Conservation (phyloP, 1,140 invertebrate genomes). For the Drosophila rhopaloa region DNA sequence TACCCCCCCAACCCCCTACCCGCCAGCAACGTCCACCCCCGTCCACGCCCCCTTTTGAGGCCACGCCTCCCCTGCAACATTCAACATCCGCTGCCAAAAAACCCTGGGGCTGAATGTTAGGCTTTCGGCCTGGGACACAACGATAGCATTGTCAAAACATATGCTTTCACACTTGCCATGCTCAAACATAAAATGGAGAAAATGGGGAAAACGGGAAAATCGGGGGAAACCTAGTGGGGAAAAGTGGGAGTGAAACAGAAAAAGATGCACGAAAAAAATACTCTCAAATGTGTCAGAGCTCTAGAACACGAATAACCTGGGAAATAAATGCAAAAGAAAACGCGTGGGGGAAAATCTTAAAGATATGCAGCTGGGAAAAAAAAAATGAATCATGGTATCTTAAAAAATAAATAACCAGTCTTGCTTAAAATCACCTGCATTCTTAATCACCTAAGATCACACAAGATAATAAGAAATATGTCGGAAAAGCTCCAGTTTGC, state of each 20-base stretch:
- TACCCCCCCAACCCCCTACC: neutral
- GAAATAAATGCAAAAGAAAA: neutral
- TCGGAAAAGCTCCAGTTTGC: too few species aligned
- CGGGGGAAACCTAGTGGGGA: neutral
- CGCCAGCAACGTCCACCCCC: neutral
- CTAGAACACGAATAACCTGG: neutral
- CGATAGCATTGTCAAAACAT: constrained; percentile 74
- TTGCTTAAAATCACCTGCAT: too few species aligned
- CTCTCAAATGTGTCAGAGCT: constrained; percentile 6
- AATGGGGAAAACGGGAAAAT: constrained; percentile 1
- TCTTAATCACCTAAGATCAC: neutral
- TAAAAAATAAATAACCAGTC: too few species aligned
- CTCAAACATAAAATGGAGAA: constrained; percentile 34
- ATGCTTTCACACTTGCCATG: constrained; percentile 76
- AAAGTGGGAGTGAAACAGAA: neutral
- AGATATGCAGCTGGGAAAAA: neutral
- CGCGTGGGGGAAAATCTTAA: neutral
- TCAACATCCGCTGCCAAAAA: constrained; percentile 32
- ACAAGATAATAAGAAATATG: too few species aligned
- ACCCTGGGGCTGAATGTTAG: constrained; percentile 1
- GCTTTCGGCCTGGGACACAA: constrained; percentile 24
- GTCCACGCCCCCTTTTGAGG: too few species aligned
- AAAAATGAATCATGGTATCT: neutral
- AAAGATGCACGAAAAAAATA: neutral
- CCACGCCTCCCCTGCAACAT: constrained; percentile 5